Evolutionary conservation across 2,797 vertebrate genomes (phyloP).

Genomic region (Chelon labrosus): DNA sequence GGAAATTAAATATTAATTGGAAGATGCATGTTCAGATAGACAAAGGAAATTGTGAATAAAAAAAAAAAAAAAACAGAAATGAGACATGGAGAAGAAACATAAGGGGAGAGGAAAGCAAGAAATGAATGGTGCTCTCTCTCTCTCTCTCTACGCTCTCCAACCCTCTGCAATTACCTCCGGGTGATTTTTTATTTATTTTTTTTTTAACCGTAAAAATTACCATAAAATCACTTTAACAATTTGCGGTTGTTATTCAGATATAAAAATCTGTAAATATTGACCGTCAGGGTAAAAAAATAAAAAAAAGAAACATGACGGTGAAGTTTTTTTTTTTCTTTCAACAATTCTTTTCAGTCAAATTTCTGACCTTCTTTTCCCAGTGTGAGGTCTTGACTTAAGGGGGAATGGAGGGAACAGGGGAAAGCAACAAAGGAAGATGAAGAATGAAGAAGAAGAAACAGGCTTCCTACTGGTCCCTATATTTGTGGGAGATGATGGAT

Average conservation of each 20-base stretch:
- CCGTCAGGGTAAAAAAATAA: neutral
- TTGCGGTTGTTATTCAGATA: constrained; percentile 21
- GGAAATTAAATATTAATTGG: too few species aligned
- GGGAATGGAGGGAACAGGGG: neutral
- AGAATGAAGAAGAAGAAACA: constrained; percentile 1
- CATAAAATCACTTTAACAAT: constrained; percentile 15
- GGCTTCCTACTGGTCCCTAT: neutral
- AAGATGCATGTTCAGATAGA: neutral
- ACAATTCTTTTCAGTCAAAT: neutral
- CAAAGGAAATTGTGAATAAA: neutral
- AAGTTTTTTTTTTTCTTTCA: neutral
- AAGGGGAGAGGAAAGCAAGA: neutral
- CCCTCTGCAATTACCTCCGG: constrained; percentile 14
- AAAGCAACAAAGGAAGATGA: constrained; percentile 1
- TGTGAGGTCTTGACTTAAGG: neutral
- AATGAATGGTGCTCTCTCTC: neutral
- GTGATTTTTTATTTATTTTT: neutral
- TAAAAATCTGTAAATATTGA: constrained; percentile 19
- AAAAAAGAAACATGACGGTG: neutral
- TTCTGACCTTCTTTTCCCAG: neutral
- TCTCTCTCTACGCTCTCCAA: constrained; percentile 1
- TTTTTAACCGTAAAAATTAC: constrained; percentile 1
- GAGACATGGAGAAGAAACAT: neutral
- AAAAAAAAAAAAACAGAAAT: too few species aligned
- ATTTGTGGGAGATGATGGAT: neutral